Conservation (phyloP, 2,113 vertebrate genomes). For the Macquaria australasica region DNA sequence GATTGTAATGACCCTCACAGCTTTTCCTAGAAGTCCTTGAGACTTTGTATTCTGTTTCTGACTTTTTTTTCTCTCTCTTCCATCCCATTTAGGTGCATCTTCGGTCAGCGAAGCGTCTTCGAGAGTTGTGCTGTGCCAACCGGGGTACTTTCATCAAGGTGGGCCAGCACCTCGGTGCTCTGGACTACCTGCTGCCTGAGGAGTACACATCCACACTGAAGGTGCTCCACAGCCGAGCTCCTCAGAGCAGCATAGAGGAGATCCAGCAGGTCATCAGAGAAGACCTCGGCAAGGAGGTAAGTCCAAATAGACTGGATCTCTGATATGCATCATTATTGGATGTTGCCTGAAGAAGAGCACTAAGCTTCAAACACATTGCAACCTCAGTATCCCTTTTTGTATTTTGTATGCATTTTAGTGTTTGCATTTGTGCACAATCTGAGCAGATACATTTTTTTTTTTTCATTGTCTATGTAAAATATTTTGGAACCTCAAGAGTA, state of each 20-base stretch:
- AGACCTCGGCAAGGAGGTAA: slow-evolving; percentile 95
- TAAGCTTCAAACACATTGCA: too few species aligned
- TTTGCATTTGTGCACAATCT: too few species aligned
- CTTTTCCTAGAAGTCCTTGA: background rate
- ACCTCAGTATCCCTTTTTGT: too few species aligned
- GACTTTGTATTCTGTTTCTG: background rate
- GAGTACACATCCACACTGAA: slow-evolving; percentile 96
- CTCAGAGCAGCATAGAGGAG: slow-evolving; percentile 92
- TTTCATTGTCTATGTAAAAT: too few species aligned
- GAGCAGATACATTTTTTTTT: too few species aligned
- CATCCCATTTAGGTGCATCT: slow-evolving; percentile 87
- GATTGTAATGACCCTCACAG: background rate
- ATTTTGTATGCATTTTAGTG: too few species aligned
- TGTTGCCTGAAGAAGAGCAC: too few species aligned
- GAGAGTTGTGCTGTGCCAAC: slow-evolving; percentile 95
- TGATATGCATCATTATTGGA: too few species aligned
- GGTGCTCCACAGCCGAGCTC: slow-evolving; percentile 94
- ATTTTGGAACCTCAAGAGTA: too few species aligned
- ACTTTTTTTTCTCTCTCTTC: background rate
- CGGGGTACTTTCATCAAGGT: slow-evolving; percentile 98
- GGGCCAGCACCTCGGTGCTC: slow-evolving; percentile 95
- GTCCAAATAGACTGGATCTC: background rate
- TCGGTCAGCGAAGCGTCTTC: slow-evolving; percentile 92
- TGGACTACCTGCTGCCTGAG: slow-evolving; percentile 94
- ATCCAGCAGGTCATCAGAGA: slow-evolving; percentile 93